Evolutionary conservation across 2,113 vertebrate species (phyloP).

Genomic region (Cromileptes altivelis): DNA sequence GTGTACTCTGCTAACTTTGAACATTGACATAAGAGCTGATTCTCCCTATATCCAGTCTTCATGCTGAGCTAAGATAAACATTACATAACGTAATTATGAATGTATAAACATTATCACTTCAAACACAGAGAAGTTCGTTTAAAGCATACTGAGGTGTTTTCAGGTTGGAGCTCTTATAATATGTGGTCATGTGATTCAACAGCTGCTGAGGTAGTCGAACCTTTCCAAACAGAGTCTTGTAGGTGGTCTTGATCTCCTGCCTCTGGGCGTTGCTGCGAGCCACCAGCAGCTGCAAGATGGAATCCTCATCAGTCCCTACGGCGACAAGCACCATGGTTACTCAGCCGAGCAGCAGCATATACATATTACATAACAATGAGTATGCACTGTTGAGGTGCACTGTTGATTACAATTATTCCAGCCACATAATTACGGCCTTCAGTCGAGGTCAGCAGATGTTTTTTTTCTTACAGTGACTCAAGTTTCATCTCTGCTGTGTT

Average conservation of each 20-base stretch:
- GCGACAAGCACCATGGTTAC: constrained; percentile 59
- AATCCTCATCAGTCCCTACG: constrained; percentile 93
- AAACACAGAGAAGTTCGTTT: neutral
- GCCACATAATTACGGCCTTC: constrained; percentile 45
- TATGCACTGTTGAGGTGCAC: neutral
- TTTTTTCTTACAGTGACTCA: constrained; percentile 37
- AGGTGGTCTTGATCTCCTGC: constrained; percentile 89
- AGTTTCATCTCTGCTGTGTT: constrained; percentile 32
- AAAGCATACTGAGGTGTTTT: neutral
- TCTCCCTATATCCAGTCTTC: too few relatives aligned
- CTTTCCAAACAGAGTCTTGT: constrained; percentile 95
- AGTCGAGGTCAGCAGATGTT: constrained; percentile 22
- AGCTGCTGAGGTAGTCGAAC: constrained; percentile 77
- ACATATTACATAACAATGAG: constrained; percentile 13
- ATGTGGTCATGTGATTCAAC: neutral
- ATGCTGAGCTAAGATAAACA: too few relatives aligned
- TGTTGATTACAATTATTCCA: constrained; percentile 15
- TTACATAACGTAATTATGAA: too few relatives aligned
- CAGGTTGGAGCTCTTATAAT: neutral
- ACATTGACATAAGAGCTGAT: too few relatives aligned
- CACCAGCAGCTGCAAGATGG: constrained; percentile 90
- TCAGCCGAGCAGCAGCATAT: neutral
- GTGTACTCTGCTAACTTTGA: neutral
- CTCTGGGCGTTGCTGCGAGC: constrained; percentile 92
- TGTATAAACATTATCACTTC: neutral